Evolutionary conservation across 2,113 vertebrate species (phyloP).

Genomic region (Myotis davidii): DNA sequence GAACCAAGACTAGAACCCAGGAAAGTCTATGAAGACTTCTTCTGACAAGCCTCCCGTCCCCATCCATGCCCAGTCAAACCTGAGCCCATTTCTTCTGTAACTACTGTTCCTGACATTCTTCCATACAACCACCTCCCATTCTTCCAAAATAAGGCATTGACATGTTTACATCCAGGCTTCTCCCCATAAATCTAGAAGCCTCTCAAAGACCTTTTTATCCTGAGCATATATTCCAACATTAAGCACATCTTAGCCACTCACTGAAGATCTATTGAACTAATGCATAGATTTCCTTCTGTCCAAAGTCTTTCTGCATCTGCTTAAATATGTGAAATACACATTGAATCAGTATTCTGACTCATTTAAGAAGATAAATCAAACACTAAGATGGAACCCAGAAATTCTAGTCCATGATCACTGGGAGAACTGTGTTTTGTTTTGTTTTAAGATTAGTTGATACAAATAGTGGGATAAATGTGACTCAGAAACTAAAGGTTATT

Average conservation of each 20-base stretch:
- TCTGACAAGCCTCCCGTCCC: neutral
- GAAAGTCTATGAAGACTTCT: neutral
- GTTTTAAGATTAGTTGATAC: neutral
- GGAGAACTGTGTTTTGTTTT: neutral
- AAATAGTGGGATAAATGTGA: neutral
- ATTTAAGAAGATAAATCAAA: neutral
- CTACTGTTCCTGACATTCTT: neutral
- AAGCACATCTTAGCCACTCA: neutral
- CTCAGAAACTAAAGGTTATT: neutral
- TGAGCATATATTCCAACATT: neutral
- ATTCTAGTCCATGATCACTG: neutral
- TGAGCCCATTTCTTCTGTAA: neutral
- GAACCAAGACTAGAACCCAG: neutral
- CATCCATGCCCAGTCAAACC: accelerated
- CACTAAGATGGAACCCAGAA: neutral
- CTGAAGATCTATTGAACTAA: neutral
- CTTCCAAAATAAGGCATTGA: too few relatives aligned
- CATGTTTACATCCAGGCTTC: neutral
- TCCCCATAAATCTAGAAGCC: neutral
- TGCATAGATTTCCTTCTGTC: neutral
- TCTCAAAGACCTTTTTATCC: neutral
- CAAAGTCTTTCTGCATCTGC: neutral
- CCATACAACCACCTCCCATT: too few relatives aligned
- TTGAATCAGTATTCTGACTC: neutral
- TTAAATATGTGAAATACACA: neutral